phyloP scores from a whole-genome alignment of 2,888 invertebrate genomes.

The Habrosyne pyritoides region DNA sequence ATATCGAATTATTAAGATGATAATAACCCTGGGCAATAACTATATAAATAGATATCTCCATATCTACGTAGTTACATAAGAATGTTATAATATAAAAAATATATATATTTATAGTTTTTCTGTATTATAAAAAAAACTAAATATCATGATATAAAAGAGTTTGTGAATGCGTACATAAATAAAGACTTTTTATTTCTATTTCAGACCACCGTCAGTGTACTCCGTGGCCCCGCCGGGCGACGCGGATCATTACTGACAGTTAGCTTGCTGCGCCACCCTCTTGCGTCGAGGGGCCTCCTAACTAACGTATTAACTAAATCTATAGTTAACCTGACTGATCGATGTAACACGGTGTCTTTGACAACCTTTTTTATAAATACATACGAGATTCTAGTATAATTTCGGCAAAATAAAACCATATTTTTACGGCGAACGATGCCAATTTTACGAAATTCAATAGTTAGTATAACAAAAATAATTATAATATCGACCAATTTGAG shows the following conservation, averaged over 20 bases:
- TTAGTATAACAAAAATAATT: background rate
- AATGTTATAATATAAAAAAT: background rate
- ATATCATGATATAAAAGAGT: no score
- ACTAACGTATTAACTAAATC: slow-evolving; percentile 37
- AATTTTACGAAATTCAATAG: background rate
- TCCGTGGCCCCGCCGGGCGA: slow-evolving; percentile 71
- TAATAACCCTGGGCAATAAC: no score
- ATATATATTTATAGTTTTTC: background rate
- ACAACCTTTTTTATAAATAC: slow-evolving; percentile 31
- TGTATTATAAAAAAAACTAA: no score
- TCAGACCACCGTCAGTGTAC: slow-evolving; percentile 77
- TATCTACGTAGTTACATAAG: no score
- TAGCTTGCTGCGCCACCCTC: slow-evolving; percentile 58
- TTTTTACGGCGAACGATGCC: background rate
- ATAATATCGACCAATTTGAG: slow-evolving; percentile 7
- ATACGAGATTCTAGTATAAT: slow-evolving; percentile 10
- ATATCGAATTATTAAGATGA: no score
- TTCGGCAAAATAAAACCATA: background rate
- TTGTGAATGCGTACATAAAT: no score
- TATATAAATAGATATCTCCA: no score
- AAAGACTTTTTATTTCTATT: no score
- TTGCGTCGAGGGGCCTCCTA: slow-evolving; percentile 39
- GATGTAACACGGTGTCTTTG: slow-evolving; percentile 52
- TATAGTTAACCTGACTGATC: slow-evolving; percentile 53
- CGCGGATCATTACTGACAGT: slow-evolving; percentile 72